Evolutionary conservation across 2,113 vertebrate genomes (phyloP), one percentile per base, ranked within the genome.

Genomic region (Marmota monax): DNA sequence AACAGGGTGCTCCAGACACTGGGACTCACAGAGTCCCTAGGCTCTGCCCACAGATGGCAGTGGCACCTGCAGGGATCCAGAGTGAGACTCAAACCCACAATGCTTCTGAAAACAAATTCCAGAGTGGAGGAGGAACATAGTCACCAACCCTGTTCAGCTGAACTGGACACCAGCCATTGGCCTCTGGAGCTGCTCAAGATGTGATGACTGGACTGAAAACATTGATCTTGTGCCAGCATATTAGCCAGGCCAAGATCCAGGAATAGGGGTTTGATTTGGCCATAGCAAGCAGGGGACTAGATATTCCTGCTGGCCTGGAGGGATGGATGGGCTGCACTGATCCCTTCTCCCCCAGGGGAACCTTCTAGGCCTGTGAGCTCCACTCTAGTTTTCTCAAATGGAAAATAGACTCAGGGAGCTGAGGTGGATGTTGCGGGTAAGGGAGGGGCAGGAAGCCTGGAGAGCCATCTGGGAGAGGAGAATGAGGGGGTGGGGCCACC

Each of bases 61-160:
- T 76, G 72, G 61, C 11, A 51, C 17, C 4, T 20, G 37, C 1
- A n/a, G 12, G 9, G 4, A 67, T 32, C 29, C 61, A 56, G 45
- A 56, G 16, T 1, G 10, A 67, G 39, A 78, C 79, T 7, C 63
- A 73, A 45, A 90, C 4, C 53, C 73, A 78, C 29, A 51, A 94
- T 34, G 84, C 74, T 79, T 67, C 79, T 65, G 25, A 69, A 94
- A 82, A 73, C 73, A 51, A 91, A 90, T 78, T 78, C 76, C 82
- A 45, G 78, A 25, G 37, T 73, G n/a, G 2, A 20, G 78, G 82
- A 39, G 45, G 23, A 42, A 72, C 32, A 45, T 45, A 25, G 84
- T 25, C 69, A 25, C 17, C 53, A 69, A 17, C 48, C 14, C n/a
- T 48, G 82, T 7, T 37, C 42, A 56, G 85, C 32, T 20, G 73